Evolutionary conservation across 2,797 vertebrate species (phyloP), one percentile per base, ranked within the genome.

Genomic region (Cygnus olor): DNA sequence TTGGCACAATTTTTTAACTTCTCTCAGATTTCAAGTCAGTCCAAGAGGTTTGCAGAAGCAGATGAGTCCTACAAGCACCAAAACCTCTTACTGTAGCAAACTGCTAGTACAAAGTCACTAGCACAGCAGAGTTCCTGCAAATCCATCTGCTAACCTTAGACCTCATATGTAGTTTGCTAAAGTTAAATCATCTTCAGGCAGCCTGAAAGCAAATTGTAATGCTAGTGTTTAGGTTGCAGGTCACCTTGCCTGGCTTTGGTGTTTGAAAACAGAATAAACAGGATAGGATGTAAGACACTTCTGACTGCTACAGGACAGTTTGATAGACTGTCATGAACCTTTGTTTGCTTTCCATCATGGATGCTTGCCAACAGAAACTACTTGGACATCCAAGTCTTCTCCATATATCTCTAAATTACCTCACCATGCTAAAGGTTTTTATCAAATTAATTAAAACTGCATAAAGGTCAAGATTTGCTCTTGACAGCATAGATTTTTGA

Each of bases 391-490:
- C 70, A 92, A 87, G 44, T 20, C 79, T 89, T 93, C 86, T 74
- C 61, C 66, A 45, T 90, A 61, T 3, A 0, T 56, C 47, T 80
- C 57, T 83, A 85, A 85, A 93, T 92, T 92, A 85, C 44, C 36
- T 78, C 6, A 4, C 61, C 3, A 61, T 71, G 61, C 28, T 57
- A 89, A 77, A 89, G 44, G 36, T 71, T 94, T 95, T 95, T 90
- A 85, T 87, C 85, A 96, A 89, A 93, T 87, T 95, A 95, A 91
- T 90, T 88, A 92, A 88, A 95, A 70, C 58, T 82, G 36, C 32
- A 45, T 71, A 94, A 95, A 92, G 89, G 94, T 95, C 88, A 92
- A 94, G 78, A 80, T 89, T 89, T 87, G 70, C 40, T 94, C 88
- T 80, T 93, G 94, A 90, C 83, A 89, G 24, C 63, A 70, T 56